Conservation (phyloP, 2,113 vertebrate species). For the Ovis canadensis region DNA sequence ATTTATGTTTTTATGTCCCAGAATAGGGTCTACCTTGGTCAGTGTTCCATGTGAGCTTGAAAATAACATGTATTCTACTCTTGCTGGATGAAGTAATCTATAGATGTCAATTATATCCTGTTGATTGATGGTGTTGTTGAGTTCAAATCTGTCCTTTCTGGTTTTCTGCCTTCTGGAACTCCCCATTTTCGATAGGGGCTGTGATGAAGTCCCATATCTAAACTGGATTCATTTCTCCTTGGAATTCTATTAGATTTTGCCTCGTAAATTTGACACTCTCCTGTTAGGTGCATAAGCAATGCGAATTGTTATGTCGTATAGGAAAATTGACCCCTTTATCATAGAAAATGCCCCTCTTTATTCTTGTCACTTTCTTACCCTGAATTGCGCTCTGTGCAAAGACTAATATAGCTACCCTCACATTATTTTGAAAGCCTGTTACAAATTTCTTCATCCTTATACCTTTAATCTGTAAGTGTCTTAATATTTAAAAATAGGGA, state of each 20-base stretch:
- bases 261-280: not conserved
- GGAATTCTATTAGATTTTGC: not conserved
- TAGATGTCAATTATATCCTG: not conserved
- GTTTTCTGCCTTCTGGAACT: not conserved
- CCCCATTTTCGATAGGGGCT: not conserved
- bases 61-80: not conserved
- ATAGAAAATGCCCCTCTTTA: not conserved
- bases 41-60: not conserved
- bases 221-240: not conserved
- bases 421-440: not conserved
- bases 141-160: not conserved
- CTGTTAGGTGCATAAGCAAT: not conserved
- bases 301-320: not conserved
- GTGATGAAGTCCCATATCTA: not conserved
- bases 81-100: not conserved
- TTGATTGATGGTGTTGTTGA: not conserved
- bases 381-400: not conserved
- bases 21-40: not conserved
- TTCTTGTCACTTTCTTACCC: not conserved
- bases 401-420: not conserved
- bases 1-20: not conserved
- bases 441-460: not conserved
- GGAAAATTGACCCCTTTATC: not conserved
- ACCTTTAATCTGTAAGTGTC: not conserved
- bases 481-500: not conserved